Evolutionary conservation across 2,888 invertebrate genomes (phyloP).

Genomic region (Tubiluchus corallicola): DNA sequence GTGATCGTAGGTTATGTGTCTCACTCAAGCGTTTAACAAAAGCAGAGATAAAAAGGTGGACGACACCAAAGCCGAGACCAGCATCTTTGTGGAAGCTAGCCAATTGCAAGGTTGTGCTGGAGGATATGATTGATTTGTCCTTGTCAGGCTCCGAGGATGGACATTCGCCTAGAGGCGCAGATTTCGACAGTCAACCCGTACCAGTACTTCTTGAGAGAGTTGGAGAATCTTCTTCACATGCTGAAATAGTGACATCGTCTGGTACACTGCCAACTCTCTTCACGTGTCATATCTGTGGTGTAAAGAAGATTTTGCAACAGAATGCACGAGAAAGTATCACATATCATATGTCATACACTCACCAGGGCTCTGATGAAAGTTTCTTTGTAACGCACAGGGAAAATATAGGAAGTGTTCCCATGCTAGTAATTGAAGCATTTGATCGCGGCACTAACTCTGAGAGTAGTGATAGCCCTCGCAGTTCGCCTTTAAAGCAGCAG

Average conservation of each 20-base stretch:
- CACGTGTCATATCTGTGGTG: background rate
- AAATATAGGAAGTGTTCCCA: background rate
- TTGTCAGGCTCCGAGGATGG: background rate
- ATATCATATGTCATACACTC: slow-evolving; percentile 1
- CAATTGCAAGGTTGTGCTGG: background rate
- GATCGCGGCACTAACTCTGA: background rate
- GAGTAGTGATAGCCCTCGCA: background rate
- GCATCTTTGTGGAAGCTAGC: too few relatives aligned
- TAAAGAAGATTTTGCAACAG: background rate
- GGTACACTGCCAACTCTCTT: background rate
- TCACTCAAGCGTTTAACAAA: background rate
- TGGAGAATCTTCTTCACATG: background rate
- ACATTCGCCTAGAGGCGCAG: background rate
- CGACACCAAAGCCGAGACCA: background rate
- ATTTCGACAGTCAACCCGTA: background rate
- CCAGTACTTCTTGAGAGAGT: background rate
- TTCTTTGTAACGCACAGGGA: background rate
- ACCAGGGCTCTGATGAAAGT: background rate
- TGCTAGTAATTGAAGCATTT: background rate
- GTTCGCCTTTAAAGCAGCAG: background rate
- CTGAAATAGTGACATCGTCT: background rate
- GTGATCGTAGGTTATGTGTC: background rate
- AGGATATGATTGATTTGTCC: background rate
- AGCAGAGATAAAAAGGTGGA: background rate
- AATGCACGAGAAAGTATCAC: slow-evolving; percentile 1